Percentiles rank a stretch among this genome's conserved stretches.
Conservation (phyloP, 2,797 vertebrate genomes). For the Merluccius polli region DNA sequence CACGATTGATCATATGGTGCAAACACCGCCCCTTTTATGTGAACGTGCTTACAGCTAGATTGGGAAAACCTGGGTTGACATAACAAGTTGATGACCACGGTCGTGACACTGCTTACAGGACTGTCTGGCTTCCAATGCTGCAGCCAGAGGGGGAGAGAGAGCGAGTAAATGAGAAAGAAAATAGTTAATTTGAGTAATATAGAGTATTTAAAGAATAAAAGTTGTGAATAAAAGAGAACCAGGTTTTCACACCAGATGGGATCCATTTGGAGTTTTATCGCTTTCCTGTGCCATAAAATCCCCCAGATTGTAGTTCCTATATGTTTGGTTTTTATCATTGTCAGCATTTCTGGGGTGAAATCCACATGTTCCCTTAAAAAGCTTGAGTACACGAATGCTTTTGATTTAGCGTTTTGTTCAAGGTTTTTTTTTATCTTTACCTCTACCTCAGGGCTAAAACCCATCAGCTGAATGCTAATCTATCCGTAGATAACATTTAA, state of each 20-base stretch:
- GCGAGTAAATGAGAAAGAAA: not conserved
- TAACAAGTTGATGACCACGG: too few species aligned
- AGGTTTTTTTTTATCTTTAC: slow-evolving; percentile 7
- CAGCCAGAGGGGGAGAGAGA: slow-evolving; percentile 20
- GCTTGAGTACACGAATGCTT: slow-evolving; percentile 40
- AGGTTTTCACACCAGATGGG: slow-evolving; percentile 68
- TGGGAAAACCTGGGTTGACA: too few species aligned
- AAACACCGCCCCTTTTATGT: too few species aligned
- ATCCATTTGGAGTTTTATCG: slow-evolving; percentile 73
- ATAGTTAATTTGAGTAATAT: slow-evolving; percentile 15
- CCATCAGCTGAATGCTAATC: not conserved
- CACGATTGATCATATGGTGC: too few species aligned
- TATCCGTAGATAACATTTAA: not conserved
- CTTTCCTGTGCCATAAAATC: slow-evolving; percentile 70
- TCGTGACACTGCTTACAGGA: too few species aligned
- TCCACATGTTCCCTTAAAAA: slow-evolving; percentile 52
- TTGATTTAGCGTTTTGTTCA: slow-evolving; percentile 1
- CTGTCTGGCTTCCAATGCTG: slow-evolving; percentile 14
- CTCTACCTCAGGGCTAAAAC: not conserved
- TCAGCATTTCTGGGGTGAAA: slow-evolving; percentile 57
- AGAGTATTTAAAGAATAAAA: not conserved
- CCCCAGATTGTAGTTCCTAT: slow-evolving; percentile 53
- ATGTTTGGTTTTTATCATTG: slow-evolving; percentile 55
- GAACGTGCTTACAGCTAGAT: too few species aligned
- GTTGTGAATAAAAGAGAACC: slow-evolving; percentile 41